Percentiles rank a stretch among this genome's conserved stretches.
Conservation (phyloP, 2,888 invertebrate species). For the Athalia cordata region DNA sequence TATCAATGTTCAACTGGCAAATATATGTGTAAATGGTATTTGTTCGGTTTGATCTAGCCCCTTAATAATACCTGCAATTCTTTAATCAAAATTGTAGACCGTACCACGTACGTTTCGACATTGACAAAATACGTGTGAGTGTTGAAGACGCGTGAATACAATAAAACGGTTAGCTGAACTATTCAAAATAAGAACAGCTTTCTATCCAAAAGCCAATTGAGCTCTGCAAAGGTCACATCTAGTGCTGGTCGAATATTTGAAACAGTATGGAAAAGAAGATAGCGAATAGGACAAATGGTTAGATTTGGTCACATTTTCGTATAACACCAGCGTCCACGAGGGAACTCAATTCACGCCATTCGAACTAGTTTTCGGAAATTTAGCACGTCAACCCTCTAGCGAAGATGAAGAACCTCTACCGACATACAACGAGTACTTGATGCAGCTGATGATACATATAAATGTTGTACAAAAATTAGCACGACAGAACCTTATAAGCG, state of each 20-base stretch:
- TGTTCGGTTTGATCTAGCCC: too few species aligned
- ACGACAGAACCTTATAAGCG: slow-evolving; percentile 50
- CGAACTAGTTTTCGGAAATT: slow-evolving; percentile 30
- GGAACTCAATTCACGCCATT: slow-evolving; percentile 47
- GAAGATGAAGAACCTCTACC: not conserved
- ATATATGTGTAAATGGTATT: too few species aligned
- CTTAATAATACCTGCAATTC: too few species aligned
- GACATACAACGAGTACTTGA: slow-evolving; percentile 51
- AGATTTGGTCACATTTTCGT: slow-evolving; percentile 42
- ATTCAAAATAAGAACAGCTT: slow-evolving; percentile 40
- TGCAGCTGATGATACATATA: slow-evolving; percentile 51
- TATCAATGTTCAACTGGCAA: too few species aligned
- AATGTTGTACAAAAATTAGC: slow-evolving; percentile 51
- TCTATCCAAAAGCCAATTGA: slow-evolving; percentile 42
- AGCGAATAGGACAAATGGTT: slow-evolving; percentile 45
- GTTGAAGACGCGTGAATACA: too few species aligned
- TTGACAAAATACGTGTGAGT: too few species aligned
- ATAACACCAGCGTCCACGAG: slow-evolving; percentile 48
- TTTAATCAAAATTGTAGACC: too few species aligned
- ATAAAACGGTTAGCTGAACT: too few species aligned
- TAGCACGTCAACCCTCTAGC: slow-evolving; percentile 33
- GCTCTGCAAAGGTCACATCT: slow-evolving; percentile 34
- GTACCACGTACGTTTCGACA: too few species aligned
- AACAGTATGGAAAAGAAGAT: slow-evolving; percentile 41
- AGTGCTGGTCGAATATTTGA: slow-evolving; percentile 39